Conservation (phyloP, 2,113 vertebrate species). For the Muntiacus reevesi region DNA sequence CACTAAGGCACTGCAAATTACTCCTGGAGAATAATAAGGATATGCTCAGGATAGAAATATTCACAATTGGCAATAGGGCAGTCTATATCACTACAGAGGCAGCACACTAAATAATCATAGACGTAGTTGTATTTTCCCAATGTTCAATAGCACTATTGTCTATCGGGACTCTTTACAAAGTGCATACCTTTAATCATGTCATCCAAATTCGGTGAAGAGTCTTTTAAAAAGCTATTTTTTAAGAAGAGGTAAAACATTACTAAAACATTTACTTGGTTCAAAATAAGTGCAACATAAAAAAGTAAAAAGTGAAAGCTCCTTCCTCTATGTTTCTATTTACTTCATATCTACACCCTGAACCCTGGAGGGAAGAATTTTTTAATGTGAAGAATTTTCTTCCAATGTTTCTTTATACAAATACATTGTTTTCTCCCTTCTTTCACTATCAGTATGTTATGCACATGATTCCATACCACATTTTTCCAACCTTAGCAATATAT, state of each 20-base stretch:
- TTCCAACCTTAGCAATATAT: background rate
- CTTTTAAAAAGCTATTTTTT: background rate
- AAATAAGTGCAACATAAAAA: background rate
- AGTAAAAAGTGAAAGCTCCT: background rate
- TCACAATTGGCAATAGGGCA: background rate
- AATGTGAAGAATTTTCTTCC: background rate
- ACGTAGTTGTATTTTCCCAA: background rate
- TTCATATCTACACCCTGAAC: background rate
- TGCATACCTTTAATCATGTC: background rate
- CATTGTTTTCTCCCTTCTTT: background rate
- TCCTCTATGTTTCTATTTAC: background rate
- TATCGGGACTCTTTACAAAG: background rate
- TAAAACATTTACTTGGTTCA: background rate
- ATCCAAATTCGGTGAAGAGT: background rate
- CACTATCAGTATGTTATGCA: background rate
- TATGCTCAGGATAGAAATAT: background rate
- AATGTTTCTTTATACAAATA: background rate
- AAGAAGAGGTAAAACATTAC: rapidly evolving
- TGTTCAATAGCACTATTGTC: background rate
- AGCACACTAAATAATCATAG: background rate
- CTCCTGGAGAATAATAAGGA: background rate
- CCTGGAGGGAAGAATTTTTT: background rate
- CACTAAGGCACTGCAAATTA: background rate
- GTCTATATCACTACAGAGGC: background rate
- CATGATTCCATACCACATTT: background rate